A percentile compares a stretch with the other conserved stretches of the same genome.
phyloP scores from a whole-genome alignment of 2,113 vertebrate species.

The Quiscalus mexicanus region DNA sequence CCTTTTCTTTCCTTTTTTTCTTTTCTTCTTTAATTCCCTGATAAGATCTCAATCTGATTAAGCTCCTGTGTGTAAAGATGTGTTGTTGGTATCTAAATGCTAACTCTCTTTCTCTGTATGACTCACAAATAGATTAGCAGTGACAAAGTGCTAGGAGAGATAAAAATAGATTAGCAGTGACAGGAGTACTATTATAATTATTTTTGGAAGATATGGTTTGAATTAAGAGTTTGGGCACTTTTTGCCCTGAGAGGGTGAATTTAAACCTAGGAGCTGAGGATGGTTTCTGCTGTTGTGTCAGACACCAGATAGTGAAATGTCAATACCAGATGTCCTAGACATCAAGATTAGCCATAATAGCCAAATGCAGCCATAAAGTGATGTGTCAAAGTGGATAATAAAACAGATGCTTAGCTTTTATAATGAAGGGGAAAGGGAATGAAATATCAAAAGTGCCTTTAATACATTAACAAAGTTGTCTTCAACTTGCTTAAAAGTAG shows the following conservation, averaged over 20 bases:
- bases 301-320: slow-evolving; percentile 69
- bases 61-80: slow-evolving; percentile 66
- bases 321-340: slow-evolving; percentile 71
- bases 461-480: slow-evolving; percentile 68
- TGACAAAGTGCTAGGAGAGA: slow-evolving; percentile 75
- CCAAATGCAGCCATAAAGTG: slow-evolving; percentile 68
- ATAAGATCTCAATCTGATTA: slow-evolving; percentile 77
- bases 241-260: slow-evolving; percentile 61
- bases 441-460: slow-evolving; percentile 65
- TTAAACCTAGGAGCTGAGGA: slow-evolving; percentile 42
- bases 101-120: slow-evolving; percentile 66
- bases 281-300: slow-evolving; percentile 65
- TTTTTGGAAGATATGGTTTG: slow-evolving; percentile 64
- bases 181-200: slow-evolving; percentile 75
- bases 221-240: slow-evolving; percentile 62
- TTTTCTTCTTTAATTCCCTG: slow-evolving; percentile 64
- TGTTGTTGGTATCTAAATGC: slow-evolving; percentile 68
- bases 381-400: slow-evolving; percentile 73
- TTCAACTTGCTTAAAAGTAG: slow-evolving; percentile 64
- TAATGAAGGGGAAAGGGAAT: slow-evolving; percentile 63
- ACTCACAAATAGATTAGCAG: slow-evolving; percentile 78
- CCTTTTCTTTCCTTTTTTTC: neutral
- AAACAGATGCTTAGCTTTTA: slow-evolving; percentile 71
- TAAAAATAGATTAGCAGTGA: slow-evolving; percentile 76
- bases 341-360: slow-evolving; percentile 69